Evolutionary conservation across 2,888 invertebrate species (phyloP), one percentile per base, ranked within the genome.

Genomic region (Eristalis arbustorum): DNA sequence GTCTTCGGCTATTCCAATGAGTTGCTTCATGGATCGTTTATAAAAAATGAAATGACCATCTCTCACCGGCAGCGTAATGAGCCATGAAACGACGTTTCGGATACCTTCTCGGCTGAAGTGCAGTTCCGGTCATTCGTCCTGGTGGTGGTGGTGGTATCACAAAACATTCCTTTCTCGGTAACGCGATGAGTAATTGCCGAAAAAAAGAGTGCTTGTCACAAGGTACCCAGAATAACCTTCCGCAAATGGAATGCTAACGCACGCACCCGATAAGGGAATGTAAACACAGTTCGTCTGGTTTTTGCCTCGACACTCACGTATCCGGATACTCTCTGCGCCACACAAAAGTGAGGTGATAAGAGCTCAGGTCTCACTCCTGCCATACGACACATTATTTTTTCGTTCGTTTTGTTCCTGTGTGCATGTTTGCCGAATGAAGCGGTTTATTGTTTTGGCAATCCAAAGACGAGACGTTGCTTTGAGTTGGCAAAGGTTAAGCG

Each of bases 11-110:
- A 62, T 61, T 34, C 25, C 22, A 37, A 34, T 66, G 37, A 31
- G 13, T 49, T 28, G 23, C 61, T 74, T 80, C 74, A 74, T 40
- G 68, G 80, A 63, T 80, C 74, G 69, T 80, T 80, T 74, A 69
- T 49, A 56, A 28, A 11, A 56, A 31, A 34, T 37, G 13, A 31
- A 28, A 31, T 42, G 61, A 25, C 6, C 8, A 22, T 40, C 23
- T 34, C 22, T 18, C 18, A 31, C 37, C 11, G n/a, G 1, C 28
- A 22, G 59, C 37, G 40, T 71, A 78, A 78, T 71, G 78, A 71
- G 25, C 59, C 71, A n/a, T 78, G 71, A 71, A 63, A 77, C 14
- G 28, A 69, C 37, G 8, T 28, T 63, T n/a, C 25, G 31, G 8
- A 22, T 56, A 22, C 23, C 18, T 59, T 42, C 49, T 14, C 49